Conservation (phyloP, 2,888 invertebrate genomes). For the Melanchra persicariae region DNA sequence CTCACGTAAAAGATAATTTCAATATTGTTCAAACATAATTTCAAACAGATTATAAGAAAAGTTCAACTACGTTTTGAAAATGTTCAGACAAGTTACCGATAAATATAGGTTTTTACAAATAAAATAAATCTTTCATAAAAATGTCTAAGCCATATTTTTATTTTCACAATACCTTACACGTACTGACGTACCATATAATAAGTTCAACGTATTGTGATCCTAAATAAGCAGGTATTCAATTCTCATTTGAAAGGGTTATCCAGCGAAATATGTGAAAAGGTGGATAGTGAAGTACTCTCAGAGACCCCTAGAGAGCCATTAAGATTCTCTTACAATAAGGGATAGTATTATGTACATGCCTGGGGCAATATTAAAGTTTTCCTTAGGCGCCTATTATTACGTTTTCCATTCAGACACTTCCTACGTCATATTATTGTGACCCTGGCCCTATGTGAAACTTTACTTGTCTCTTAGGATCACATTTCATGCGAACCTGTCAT, state of each 20-base stretch:
- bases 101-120: slow-evolving; percentile 1
- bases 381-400: not conserved
- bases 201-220: slow-evolving; percentile 49
- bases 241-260: slow-evolving; percentile 56
- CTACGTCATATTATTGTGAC: not conserved
- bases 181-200: slow-evolving; percentile 37
- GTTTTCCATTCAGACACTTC: slow-evolving; percentile 14
- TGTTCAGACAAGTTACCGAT: not conserved
- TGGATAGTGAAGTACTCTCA: slow-evolving; percentile 49
- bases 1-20: slow-evolving; percentile 11
- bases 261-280: slow-evolving; percentile 53
- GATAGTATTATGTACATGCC: slow-evolving; percentile 19
- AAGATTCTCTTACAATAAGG: slow-evolving; percentile 44
- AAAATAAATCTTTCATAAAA: slow-evolving; percentile 5
- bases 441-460: not conserved
- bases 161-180: slow-evolving; percentile 26
- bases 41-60: slow-evolving; percentile 5
- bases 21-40: slow-evolving; percentile 13
- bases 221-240: slow-evolving; percentile 62
- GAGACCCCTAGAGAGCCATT: slow-evolving; percentile 46
- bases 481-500: slow-evolving; percentile 7
- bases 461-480: slow-evolving; percentile 3
- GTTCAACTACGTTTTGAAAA: not conserved
- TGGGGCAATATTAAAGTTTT: slow-evolving; percentile 17
- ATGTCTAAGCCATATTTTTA: slow-evolving; percentile 17